Evolutionary conservation across 1,140 invertebrate genomes (phyloP), one percentile per base, ranked within the genome.

Genomic region (Zophobas atratus): DNA sequence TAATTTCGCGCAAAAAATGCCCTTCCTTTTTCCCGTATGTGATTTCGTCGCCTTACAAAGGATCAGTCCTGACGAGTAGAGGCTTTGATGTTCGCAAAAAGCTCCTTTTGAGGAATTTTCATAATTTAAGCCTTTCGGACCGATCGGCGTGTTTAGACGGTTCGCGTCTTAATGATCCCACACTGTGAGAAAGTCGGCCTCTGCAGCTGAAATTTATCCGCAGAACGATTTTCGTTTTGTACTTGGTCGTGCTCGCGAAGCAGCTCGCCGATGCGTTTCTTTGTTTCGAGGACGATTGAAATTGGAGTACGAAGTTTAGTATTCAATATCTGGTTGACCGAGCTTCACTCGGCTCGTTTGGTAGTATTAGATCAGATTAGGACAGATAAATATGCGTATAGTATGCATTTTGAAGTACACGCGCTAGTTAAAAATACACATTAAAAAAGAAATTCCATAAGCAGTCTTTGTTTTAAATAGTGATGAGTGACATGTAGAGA

Each of bases 51-150:
- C 41, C n/a, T 67, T 33, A 43, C 39, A 43, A 43, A 43, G 39
- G 60, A 67, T 67, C 60, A 67, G 38, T 36, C 34, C 36, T 38
- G 1, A 35, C 56, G 33, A 60, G 34, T n/a, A 60, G 36, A 67
- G 35, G 39, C 60, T 67, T 67, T 67, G 60, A 67, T 67, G 60
- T 67, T 20, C 38, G 43, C 6, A 67, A 67, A 36, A 32, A 6
- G 5, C 57, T n/a, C 20, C 60, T 67, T 67, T 43, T 43, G 60
- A 67, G 8, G 33, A 33, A 67, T 67, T 63, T 63, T 20, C 36
- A 63, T 63, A 63, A 63, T 63, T 63, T 20, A 8, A 38, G 33
- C 43, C 57, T n/a, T 63, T 63, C 38, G 60, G 32, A 43, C 38
- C 38, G 39, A 33, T 20, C 34, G 34, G 35, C 20, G 6, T 20